Base-by-base conservation (phyloP, 2,888 invertebrate genomes). In the Disparrhopalites patrizii region DNA sequence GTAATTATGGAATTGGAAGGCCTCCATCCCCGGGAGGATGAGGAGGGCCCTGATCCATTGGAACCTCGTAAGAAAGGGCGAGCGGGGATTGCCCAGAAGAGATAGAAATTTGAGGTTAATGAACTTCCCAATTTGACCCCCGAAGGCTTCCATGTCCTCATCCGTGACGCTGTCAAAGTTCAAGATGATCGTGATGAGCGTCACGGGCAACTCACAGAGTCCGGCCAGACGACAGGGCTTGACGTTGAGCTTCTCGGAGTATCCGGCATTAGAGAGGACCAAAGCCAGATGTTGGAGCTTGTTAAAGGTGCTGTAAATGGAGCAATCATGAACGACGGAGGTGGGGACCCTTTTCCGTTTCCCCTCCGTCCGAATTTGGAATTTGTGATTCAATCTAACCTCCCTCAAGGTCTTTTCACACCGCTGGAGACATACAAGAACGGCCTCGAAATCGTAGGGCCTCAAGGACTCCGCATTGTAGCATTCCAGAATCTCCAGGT, bases 241-340 rank as follows among this genome's bases (percentile, higher is more conserved):
- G 15, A 52, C 18, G n/a, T 52, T 30, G 3, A 28, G 15, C n/a
- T 52, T n/a, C 2, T 52, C 25, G 15, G 27, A 7, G n/a, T 52
- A 52, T 15, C 4, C 30, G 8, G 10, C n/a, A 28, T 18, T 52
- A n/a, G 5, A 23, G 2, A 52, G n/a, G 8, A 15, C 13, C 4
- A 52, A 18, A 30, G 28, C 10, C 10, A 52, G 5, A 28, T 52
- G 52, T 52, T 28, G 18, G 15, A 52, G 30, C 30, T 52, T 25
- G 4, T 5, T 10, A 52, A 28, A 52, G 15, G 10, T 1, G 3
- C 30, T 30, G 28, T 52, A 52, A 2, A 52, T 15, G n/a, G n/a
- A n/a, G 30, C 52, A 52, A 18, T 52, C 52, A 28, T 52, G 52
- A 28, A 52, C 30, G 28, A 52, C 30, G 28, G 30, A 15, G 25